Evolutionary conservation across 2,888 invertebrate species (phyloP).

Genomic region (Zygaena filipendulae): DNA sequence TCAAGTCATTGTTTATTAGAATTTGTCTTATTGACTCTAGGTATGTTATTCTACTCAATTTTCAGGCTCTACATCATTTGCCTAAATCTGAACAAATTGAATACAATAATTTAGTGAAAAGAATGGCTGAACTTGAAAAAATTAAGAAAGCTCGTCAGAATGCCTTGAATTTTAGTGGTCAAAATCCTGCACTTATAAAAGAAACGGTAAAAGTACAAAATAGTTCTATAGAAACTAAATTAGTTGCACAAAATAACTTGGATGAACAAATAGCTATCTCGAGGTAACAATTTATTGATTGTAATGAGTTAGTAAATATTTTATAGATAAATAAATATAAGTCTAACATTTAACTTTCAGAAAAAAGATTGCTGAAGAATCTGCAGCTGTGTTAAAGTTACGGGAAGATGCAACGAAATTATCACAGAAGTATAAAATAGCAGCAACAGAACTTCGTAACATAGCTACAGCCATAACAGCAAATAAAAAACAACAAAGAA

Average conservation of each 20-base stretch:
- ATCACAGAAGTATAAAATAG: slow-evolving; percentile 52
- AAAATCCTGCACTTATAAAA: slow-evolving; percentile 22
- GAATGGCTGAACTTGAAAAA: slow-evolving; percentile 61
- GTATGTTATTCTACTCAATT: slow-evolving; percentile 14
- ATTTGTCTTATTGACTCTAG: no score
- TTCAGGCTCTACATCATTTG: slow-evolving; percentile 54
- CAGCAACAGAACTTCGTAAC: slow-evolving; percentile 46
- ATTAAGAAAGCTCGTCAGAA: slow-evolving; percentile 50
- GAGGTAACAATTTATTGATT: slow-evolving; percentile 28
- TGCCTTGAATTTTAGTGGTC: slow-evolving; percentile 25
- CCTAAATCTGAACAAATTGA: slow-evolving; percentile 61
- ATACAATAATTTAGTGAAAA: slow-evolving; percentile 52
- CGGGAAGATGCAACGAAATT: slow-evolving; percentile 50
- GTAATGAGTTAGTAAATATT: slow-evolving; percentile 1
- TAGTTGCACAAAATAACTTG: slow-evolving; percentile 23
- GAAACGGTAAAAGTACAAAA: slow-evolving; percentile 48
- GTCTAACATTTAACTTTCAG: no score
- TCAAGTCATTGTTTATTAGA: no score
- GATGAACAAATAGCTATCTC: slow-evolving; percentile 50
- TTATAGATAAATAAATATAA: slow-evolving; percentile 2
- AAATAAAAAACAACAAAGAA: slow-evolving; percentile 49
- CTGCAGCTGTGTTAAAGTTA: slow-evolving; percentile 46
- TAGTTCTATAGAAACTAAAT: slow-evolving; percentile 23
- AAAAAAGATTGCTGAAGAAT: slow-evolving; percentile 56
- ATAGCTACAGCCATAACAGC: slow-evolving; percentile 48